phyloP scores from a whole-genome alignment of 2,888 invertebrate species.

The Chrysomela aeneicollis region DNA sequence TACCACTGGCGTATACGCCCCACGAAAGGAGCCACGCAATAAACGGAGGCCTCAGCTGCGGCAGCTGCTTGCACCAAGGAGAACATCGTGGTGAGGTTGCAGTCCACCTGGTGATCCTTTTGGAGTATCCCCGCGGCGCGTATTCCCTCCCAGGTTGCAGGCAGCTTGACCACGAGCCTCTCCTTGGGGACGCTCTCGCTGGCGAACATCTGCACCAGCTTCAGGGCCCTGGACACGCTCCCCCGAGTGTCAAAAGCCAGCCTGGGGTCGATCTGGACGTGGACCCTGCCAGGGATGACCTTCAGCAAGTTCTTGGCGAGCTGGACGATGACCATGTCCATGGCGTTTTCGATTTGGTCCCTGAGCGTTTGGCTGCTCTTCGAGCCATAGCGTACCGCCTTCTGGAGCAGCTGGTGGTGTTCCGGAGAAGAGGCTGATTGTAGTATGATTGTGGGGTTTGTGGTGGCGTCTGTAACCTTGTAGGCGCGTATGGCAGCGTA shows the following conservation, averaged over 20 bases:
- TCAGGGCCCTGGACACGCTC: constrained; percentile 88
- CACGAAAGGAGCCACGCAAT: constrained; percentile 98
- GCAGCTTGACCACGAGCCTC: constrained; percentile 94
- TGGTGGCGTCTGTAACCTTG: constrained; percentile 98
- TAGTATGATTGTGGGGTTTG: constrained; percentile 96
- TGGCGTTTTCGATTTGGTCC: constrained; percentile 82
- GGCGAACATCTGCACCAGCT: constrained; percentile 88
- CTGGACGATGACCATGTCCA: constrained; percentile 93
- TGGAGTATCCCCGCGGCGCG: constrained; percentile 95
- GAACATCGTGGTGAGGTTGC: constrained; percentile 96
- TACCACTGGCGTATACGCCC: constrained; percentile 98
- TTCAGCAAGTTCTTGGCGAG: constrained; percentile 98
- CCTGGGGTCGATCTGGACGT: constrained; percentile 96
- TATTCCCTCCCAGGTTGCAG: constrained; percentile 99
- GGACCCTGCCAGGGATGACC: constrained; percentile 96
- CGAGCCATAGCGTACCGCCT: constrained; percentile 88
- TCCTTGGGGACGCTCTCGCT: constrained; percentile 90
- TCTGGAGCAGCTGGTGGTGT: constrained; percentile 86
- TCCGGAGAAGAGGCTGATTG: constrained; percentile 94
- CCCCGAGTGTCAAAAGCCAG: constrained; percentile 93
- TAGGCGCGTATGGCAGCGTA: constrained; percentile 97
- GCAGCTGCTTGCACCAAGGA: constrained; percentile 96
- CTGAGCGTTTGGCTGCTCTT: constrained; percentile 72
- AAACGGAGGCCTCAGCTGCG: constrained; percentile 97
- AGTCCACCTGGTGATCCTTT: constrained; percentile 91